Evolutionary conservation across 2,888 invertebrate species (phyloP).

Genomic region (Lithophane semibrunnea): DNA sequence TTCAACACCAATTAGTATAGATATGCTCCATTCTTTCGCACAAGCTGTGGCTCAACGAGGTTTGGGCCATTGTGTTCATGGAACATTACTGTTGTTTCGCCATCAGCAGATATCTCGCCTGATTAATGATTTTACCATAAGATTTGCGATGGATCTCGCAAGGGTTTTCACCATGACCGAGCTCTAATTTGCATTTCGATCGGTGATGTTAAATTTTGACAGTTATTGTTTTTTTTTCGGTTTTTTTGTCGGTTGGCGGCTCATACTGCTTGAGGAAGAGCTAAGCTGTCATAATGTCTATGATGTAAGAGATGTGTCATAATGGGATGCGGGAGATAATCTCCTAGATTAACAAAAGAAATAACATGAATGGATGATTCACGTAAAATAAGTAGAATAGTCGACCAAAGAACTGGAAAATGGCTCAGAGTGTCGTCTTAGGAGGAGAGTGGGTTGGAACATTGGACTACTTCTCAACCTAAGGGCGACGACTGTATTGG

Average conservation of each 20-base stretch:
- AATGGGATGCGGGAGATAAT: not conserved
- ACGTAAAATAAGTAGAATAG: not conserved
- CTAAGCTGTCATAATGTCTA: not conserved
- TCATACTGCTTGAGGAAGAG: not conserved
- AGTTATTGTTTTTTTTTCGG: constrained; percentile 36
- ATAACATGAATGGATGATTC: not conserved
- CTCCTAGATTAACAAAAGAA: not conserved
- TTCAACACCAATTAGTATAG: constrained; percentile 75
- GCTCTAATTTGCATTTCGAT: constrained; percentile 50
- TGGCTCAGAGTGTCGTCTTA: not conserved
- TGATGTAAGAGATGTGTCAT: constrained; percentile 13
- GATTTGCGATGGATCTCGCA: constrained; percentile 78
- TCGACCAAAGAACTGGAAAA: not conserved
- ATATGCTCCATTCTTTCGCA: constrained; percentile 74
- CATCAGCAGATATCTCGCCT: constrained; percentile 76
- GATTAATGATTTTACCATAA: constrained; percentile 88
- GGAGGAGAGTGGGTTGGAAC: no score
- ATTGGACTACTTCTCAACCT: not conserved
- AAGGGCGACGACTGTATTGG: not conserved
- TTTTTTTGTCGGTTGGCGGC: constrained; percentile 31
- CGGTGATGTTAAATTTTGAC: constrained; percentile 36
- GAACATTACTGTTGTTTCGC: constrained; percentile 78
- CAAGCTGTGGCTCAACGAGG: constrained; percentile 52
- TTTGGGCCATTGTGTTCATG: constrained; percentile 82
- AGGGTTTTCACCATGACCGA: constrained; percentile 67